Evolutionary conservation across 2,888 invertebrate genomes (phyloP).

Genomic region (Ormyrus rosae): DNA sequence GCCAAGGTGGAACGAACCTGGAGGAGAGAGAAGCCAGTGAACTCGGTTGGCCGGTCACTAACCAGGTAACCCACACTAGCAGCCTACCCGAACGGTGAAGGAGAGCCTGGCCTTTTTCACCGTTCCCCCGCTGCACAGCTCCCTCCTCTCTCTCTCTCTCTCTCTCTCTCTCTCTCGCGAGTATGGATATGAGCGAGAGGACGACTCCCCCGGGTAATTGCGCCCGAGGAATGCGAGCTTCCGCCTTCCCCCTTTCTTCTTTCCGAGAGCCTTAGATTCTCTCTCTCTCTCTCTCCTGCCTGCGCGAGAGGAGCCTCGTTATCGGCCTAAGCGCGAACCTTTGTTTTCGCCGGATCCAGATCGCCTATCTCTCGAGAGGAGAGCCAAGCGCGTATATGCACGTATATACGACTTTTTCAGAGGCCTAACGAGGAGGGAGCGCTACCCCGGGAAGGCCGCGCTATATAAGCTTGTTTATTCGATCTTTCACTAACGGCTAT

Average conservation of each 20-base stretch:
- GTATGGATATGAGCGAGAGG: slow-evolving; percentile 35
- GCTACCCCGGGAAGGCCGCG: neutral
- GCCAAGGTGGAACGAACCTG: slow-evolving; percentile 74
- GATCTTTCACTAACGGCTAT: too few species aligned
- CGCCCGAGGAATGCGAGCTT: slow-evolving; percentile 45
- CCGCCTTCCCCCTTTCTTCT: slow-evolving; percentile 14
- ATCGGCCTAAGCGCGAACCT: neutral
- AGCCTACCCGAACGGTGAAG: slow-evolving; percentile 69
- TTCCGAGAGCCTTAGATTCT: too few species aligned
- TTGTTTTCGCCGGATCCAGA: slow-evolving; percentile 7
- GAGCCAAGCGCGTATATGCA: too few species aligned
- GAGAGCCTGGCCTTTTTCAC: slow-evolving; percentile 40
- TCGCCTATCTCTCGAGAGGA: neutral
- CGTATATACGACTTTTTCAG: too few species aligned
- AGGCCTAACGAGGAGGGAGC: too few species aligned
- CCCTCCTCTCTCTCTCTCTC: neutral
- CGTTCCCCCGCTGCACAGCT: slow-evolving; percentile 16
- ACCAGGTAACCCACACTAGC: slow-evolving; percentile 76
- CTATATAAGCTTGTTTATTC: too few species aligned
- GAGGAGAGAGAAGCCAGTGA: slow-evolving; percentile 74
- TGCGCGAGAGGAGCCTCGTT: slow-evolving; percentile 53
- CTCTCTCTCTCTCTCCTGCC: too few species aligned
- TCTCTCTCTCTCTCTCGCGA: slow-evolving; percentile 43
- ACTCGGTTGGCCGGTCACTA: slow-evolving; percentile 77
- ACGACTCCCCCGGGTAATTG: slow-evolving; percentile 59